Evolutionary conservation across 2,797 vertebrate genomes (phyloP), one percentile per base, ranked within the genome.

Genomic region (Acanthis flammea): DNA sequence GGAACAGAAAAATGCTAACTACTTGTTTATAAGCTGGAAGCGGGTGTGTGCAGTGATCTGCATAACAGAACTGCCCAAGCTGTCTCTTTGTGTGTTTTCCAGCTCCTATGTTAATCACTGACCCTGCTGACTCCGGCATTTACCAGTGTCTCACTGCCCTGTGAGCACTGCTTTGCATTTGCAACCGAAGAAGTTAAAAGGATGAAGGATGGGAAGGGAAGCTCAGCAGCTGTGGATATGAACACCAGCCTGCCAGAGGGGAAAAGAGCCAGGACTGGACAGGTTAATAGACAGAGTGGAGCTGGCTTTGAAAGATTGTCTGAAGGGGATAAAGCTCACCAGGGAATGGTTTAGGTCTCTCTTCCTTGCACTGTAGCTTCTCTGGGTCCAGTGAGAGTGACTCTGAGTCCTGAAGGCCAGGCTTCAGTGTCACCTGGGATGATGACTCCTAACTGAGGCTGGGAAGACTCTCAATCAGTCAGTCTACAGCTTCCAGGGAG

Each of bases 91-190:
- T 96, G 86, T 95, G 93, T 94, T 96, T 96, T 95, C 95, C 95
- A 96, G 94, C 92, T 92, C 91, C 89, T 94, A 94, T 96, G 96
- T 96, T 97, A 97, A 97, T 96, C 95, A 96, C 92, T 92, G 88
- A 93, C 83, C 92, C 93, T 92, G 94, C 94, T 96, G 95, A 95
- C 92, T 96, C 95, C 2, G 78, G 95, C 92, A 95, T 97, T 97
- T 97, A 73, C 93, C 92, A 88, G 75, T 88, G 82, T 95, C 95
- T 95, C 96, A 94, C 94, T 94, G 95, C 84, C 88, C 71, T 93
- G 94, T 84, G 94, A 97, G 93, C 80, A 76, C 85, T 0, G 8
- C 72, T 94, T 95, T 96, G 85, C 89, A 96, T 96, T 95, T 95
- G 92, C 92, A 95, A 92, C 84, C 50, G 5, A 95, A 88, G 92